A percentile compares a stretch with the other conserved stretches of the same genome.
Conservation (phyloP, 1,140 invertebrate species). For the Coptotermes formosanus region DNA sequence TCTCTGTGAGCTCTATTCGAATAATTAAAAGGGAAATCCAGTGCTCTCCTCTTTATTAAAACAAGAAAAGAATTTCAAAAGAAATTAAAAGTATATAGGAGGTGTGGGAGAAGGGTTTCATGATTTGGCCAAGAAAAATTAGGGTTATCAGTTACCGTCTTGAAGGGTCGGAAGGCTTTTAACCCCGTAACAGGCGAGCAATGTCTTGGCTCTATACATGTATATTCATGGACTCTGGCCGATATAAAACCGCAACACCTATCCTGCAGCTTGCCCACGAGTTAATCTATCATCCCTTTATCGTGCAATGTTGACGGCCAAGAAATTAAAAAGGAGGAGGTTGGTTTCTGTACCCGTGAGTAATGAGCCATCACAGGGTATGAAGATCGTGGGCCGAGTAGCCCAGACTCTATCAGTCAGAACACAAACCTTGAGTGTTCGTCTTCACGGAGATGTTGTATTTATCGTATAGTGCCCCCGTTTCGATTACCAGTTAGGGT, state of each 20-base stretch:
- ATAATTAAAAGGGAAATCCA: conserved; percentile 18
- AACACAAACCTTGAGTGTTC: too few species aligned
- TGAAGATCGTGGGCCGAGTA: neutral
- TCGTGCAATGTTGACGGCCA: conserved; percentile 30
- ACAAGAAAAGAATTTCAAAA: neutral
- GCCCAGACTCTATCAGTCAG: too few species aligned
- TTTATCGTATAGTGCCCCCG: too few species aligned
- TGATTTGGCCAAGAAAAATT: conserved; percentile 30
- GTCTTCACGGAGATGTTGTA: too few species aligned
- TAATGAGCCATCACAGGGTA: conserved; percentile 29
- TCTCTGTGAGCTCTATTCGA: conserved; percentile 19
- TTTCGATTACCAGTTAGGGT: too few species aligned
- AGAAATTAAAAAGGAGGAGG: conserved; percentile 32
- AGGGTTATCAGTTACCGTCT: conserved; percentile 31
- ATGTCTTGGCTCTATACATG: neutral
- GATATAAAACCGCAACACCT: conserved; percentile 33
- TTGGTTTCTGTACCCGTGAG: conserved; percentile 20
- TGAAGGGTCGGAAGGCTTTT: neutral
- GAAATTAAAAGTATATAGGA: conserved; percentile 7
- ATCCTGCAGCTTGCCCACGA: neutral
- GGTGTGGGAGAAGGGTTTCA: conserved; percentile 12
- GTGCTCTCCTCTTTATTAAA: neutral
- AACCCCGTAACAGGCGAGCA: neutral
- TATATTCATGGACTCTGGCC: conserved; percentile 20
- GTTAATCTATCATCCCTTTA: conserved; percentile 29